A percentile compares a stretch with the other conserved stretches of the same genome.
Conservation (phyloP, 2,113 vertebrate species). For the Panthera leo region DNA sequence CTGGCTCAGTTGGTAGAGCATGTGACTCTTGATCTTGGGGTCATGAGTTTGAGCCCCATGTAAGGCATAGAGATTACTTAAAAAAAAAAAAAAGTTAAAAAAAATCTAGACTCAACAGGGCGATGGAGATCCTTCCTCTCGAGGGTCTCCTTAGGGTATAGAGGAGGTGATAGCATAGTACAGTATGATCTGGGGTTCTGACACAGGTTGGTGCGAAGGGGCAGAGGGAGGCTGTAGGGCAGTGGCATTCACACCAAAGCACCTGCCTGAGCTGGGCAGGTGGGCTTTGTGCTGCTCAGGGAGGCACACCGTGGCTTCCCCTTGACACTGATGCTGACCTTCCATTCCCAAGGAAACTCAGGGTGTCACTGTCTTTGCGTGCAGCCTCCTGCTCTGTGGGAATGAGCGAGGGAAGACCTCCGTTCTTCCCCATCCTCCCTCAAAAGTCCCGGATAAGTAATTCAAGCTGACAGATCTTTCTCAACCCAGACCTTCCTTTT, state of each 20-base stretch:
- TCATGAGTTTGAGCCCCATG: not conserved
- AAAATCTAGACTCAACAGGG: not conserved
- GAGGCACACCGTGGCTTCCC: not conserved
- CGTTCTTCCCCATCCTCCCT: rapidly evolving
- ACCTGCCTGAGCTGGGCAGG: not conserved
- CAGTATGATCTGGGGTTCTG: not conserved
- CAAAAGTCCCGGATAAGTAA: not conserved
- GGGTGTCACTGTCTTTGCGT: not conserved
- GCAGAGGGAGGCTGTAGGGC: not conserved
- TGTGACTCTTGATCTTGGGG: not conserved
- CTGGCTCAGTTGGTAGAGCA: not conserved
- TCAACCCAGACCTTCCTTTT: not conserved
- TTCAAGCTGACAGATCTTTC: not conserved
- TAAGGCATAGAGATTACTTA: not conserved
- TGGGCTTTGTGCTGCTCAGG: not conserved
- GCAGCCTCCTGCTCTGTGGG: not conserved
- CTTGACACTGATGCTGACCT: not conserved
- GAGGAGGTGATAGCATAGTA: not conserved
- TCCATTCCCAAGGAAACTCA: no score
- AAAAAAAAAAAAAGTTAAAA: not conserved
- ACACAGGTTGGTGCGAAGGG: not conserved
- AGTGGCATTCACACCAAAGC: not conserved
- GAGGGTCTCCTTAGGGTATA: not conserved
- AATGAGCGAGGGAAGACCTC: not conserved
- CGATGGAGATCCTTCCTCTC: not conserved